Evolutionary conservation across 2,888 invertebrate genomes (phyloP).

Genomic region (Acleris cristana): DNA sequence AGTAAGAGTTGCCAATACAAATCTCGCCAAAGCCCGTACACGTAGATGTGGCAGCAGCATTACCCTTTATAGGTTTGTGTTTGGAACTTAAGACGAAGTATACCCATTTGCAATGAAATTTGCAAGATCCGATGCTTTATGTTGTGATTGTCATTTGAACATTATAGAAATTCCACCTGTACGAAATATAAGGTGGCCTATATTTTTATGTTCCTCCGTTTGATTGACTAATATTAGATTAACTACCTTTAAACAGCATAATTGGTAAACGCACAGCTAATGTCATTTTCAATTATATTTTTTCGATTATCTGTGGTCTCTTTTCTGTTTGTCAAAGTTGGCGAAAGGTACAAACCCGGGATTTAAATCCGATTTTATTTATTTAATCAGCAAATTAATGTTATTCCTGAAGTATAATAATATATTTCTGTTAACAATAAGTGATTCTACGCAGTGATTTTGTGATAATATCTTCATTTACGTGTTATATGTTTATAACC

Average conservation of each 20-base stretch:
- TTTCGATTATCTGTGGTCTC: constrained; percentile 41
- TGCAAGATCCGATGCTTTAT: too few species aligned
- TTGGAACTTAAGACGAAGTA: too few species aligned
- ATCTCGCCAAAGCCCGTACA: rapidly evolving
- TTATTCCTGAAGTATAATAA: not conserved
- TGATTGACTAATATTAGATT: too few species aligned
- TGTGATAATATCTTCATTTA: constrained; percentile 22
- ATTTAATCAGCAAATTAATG: constrained; percentile 36
- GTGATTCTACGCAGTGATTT: constrained; percentile 18
- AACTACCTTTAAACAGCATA: not conserved
- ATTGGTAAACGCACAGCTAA: constrained; percentile 9
- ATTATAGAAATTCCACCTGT: too few species aligned
- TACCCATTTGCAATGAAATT: too few species aligned
- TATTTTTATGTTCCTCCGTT: too few species aligned
- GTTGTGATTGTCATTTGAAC: too few species aligned
- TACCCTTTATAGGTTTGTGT: too few species aligned
- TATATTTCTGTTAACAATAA: constrained; percentile 43
- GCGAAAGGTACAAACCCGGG: constrained; percentile 54
- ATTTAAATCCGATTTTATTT: constrained; percentile 47
- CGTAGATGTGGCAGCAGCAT: too few species aligned
- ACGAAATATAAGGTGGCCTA: too few species aligned
- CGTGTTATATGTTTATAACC: constrained; percentile 48
- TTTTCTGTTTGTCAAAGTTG: constrained; percentile 61
- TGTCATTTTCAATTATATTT: constrained; percentile 25
- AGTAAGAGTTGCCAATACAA: too few species aligned